phyloP scores from a whole-genome alignment of 2,113 vertebrate species.

The Bathybates hornii region DNA sequence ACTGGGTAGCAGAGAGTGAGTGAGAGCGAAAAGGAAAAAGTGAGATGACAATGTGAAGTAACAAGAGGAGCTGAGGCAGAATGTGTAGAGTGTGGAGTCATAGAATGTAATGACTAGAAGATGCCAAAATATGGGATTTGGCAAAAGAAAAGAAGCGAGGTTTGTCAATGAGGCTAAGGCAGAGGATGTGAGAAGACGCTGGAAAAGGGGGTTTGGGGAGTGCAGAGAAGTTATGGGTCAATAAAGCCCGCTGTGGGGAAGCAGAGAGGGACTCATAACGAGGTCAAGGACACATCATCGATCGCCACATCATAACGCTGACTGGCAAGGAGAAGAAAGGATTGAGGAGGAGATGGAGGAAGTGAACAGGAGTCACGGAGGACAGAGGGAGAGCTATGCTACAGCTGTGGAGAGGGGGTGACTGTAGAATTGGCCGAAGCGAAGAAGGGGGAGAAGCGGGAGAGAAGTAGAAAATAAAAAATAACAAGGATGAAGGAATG shows the following conservation, averaged over 20 bases:
- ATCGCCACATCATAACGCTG: slow-evolving; percentile 59
- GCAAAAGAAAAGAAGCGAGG: neutral
- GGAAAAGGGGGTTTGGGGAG: neutral
- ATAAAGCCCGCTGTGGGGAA: slow-evolving; percentile 54
- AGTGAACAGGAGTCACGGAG: neutral
- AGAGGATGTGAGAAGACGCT: neutral
- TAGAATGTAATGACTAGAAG: neutral
- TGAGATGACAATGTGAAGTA: neutral
- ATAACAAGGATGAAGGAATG: slow-evolving; percentile 32
- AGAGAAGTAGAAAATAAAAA: slow-evolving; percentile 34
- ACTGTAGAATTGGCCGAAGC: neutral
- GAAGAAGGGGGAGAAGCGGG: neutral
- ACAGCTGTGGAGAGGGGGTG: slow-evolving; percentile 7
- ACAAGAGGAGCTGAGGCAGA: neutral
- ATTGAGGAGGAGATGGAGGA: neutral
- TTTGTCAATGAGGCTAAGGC: slow-evolving; percentile 3
- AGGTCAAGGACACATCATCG: slow-evolving; percentile 68
- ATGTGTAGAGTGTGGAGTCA: neutral
- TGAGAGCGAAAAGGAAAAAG: neutral
- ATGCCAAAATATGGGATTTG: slow-evolving; percentile 16
- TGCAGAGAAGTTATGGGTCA: slow-evolving; percentile 57
- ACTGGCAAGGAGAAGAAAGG: slow-evolving; percentile 24
- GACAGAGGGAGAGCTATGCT: slow-evolving; percentile 18
- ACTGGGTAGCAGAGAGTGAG: neutral
- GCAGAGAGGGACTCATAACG: slow-evolving; percentile 56